Base-by-base conservation (phyloP, 2,797 vertebrate genomes). In the Falco concolor region DNA sequence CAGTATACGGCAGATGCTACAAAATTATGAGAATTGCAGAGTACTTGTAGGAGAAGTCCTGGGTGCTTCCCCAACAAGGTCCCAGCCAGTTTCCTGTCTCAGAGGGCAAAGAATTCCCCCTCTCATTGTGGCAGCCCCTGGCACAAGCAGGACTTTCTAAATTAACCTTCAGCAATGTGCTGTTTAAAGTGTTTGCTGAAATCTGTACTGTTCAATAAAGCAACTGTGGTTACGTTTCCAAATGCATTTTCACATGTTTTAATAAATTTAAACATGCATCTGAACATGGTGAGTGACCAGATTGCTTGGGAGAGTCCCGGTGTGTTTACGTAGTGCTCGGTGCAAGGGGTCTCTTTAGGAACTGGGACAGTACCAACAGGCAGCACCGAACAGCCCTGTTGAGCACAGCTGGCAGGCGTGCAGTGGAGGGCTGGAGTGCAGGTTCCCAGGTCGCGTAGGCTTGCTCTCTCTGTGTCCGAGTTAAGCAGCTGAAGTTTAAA, bases 131-230 rank as follows among this genome's bases (percentile, higher is more conserved):
- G 34, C 54, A 53, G 36, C 70, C 64, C 52, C 40, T 81, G 75
- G 19, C 32, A 80, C 44, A 78, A 89, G 50, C 45, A 78, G 83
- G 25, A 60, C 6, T 54, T 47, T 63, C 88, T 14, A 0, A 56
- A 47, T 77, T 69, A 10, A 10, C 47, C n/a, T 50, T 88, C 40
- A 75, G 50, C 47, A 38, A 3, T 22, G 59, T 67, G n/a, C 3
- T 49, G 25, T 82, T 69, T 47, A 3, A 82, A 76, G 18, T 44
- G 38, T 91, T 89, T 45, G 53, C 75, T 69, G 81, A 63, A 86
- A 73, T 59, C 59, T 49, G 19, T 69, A 22, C n/a, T 90, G 28
- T 87, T 95, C 56, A 95, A 69, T 93, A 81, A 95, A 93, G 73
- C 42, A 73, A 25, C 34, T 0, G 3, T 76, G 59, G 23, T 75